These are phyloP conservation scores for Narcine bancroftii DNA, from an alignment of 2,113 vertebrate genomes.

Conservation along the genomic window DNA sequence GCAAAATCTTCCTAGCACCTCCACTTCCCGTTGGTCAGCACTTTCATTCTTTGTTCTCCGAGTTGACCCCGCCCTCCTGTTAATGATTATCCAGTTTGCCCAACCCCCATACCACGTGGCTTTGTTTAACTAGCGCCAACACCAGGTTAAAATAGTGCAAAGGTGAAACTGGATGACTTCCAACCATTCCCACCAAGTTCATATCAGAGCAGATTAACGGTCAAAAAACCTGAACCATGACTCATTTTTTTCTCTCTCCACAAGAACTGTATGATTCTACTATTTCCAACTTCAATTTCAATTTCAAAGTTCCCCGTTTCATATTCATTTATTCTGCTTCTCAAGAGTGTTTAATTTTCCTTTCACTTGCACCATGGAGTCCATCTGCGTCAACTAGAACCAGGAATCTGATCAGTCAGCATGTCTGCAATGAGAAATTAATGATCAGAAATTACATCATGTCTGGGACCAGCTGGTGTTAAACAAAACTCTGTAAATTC, in stretches of 20 bases:
- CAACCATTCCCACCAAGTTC: neutral
- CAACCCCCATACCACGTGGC: neutral
- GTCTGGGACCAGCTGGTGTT: slow-evolving; percentile 1
- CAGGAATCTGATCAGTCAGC: slow-evolving; percentile 4
- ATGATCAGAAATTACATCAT: slow-evolving; percentile 22
- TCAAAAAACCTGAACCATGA: no score
- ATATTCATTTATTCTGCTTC: neutral
- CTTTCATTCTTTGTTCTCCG: neutral
- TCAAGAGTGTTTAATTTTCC: neutral
- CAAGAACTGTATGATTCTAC: no score
- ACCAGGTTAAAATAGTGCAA: neutral
- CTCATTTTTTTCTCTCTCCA: no score
- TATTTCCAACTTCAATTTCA: no score
- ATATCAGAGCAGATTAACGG: no score
- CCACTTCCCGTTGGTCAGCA: no score
- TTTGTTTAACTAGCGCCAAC: neutral
- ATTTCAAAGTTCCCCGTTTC: neutral
- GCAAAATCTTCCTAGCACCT: neutral
- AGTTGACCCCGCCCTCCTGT: neutral
- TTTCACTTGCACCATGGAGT: neutral
- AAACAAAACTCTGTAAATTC: neutral
- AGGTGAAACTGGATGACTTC: neutral
- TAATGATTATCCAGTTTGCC: neutral
- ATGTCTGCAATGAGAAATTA: neutral
- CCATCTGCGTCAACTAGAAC: neutral